Conservation (phyloP, 2,888 invertebrate species). For the Tholera decimalis region DNA sequence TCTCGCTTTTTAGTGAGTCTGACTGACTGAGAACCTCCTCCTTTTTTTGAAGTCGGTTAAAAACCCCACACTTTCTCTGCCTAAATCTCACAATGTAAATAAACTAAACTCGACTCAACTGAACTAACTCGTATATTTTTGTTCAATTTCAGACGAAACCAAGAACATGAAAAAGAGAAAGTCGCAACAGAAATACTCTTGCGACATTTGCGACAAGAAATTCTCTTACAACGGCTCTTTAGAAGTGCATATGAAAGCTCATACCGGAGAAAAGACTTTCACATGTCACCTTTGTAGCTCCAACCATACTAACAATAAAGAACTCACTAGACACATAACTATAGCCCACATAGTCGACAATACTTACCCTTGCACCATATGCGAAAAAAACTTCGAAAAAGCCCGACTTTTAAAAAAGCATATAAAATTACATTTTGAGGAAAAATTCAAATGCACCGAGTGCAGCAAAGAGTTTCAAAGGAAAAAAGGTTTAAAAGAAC, state of each 20-base stretch:
- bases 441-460: constrained; percentile 79
- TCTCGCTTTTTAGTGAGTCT: too few species aligned
- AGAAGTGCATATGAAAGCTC: constrained; percentile 74
- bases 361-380: constrained; percentile 78
- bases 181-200: constrained; percentile 58
- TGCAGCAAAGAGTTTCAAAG: constrained; percentile 82
- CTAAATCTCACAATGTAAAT: background rate
- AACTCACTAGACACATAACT: constrained; percentile 80
- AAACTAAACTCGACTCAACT: background rate
- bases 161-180: constrained; percentile 42
- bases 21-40: too few species aligned
- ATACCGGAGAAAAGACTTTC: constrained; percentile 79
- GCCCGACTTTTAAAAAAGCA: constrained; percentile 80
- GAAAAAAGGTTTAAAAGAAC: constrained; percentile 84
- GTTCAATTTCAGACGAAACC: constrained; percentile 56
- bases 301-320: constrained; percentile 77
- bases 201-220: constrained; percentile 70
- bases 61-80: too few species aligned
- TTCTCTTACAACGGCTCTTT: constrained; percentile 75
- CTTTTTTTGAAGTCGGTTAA: too few species aligned
- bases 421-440: constrained; percentile 76
- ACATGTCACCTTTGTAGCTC: constrained; percentile 78
- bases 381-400: constrained; percentile 76
- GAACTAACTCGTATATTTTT: background rate
- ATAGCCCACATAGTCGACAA: constrained; percentile 72